Conservation (phyloP, 2,113 vertebrate species). For the Noctilio leporinus region DNA sequence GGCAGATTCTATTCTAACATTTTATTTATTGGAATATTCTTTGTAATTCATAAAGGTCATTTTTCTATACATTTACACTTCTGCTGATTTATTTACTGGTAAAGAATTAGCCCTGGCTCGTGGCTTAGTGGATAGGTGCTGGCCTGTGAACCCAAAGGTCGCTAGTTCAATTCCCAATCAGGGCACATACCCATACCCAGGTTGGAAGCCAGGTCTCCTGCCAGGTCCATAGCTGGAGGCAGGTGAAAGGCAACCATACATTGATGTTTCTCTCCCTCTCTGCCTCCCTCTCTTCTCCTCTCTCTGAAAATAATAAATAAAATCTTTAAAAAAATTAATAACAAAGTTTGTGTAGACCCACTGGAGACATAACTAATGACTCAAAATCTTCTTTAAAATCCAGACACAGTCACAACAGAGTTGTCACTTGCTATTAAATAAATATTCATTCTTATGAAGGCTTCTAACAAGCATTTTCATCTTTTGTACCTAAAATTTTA, state of each 20-base stretch:
- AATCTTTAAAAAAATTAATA: background rate
- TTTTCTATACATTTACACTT: background rate
- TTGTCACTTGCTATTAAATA: background rate
- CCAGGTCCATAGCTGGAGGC: no score
- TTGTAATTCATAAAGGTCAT: background rate
- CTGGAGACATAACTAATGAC: background rate
- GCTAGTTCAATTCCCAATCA: no score
- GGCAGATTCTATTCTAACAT: background rate
- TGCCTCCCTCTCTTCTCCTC: no score
- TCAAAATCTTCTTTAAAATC: background rate
- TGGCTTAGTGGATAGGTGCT: no score
- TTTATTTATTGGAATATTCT: background rate
- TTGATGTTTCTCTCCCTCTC: no score
- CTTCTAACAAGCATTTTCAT: background rate
- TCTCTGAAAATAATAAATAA: no score
- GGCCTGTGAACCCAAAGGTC: no score
- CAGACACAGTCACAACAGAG: background rate
- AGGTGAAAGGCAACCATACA: no score
- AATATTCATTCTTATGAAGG: background rate
- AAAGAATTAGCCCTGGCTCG: no score
- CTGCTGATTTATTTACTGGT: background rate
- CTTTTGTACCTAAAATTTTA: conserved; percentile 12
- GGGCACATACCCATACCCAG: no score
- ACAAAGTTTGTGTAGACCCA: background rate
- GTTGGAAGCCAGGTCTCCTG: no score